Percentiles rank a stretch among this genome's conserved stretches.
These are phyloP conservation scores for Lycaon pictus DNA, from an alignment of 2,113 vertebrate genomes.

Conservation along the genomic window DNA sequence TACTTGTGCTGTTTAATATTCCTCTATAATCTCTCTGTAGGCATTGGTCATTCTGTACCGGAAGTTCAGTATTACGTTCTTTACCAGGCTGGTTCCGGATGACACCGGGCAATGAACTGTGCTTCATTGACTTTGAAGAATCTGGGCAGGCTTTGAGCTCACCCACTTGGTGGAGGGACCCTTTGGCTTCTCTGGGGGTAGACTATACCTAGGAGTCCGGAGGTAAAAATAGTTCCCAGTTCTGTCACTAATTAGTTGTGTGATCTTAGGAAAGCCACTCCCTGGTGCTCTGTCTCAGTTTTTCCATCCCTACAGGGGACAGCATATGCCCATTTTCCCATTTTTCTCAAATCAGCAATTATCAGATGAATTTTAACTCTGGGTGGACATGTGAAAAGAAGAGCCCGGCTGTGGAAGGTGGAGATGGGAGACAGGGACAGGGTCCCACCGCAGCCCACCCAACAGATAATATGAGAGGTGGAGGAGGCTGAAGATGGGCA, in stretches of 20 bases:
- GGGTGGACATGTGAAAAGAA: no score
- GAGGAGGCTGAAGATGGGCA: not conserved
- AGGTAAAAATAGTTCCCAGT: not conserved
- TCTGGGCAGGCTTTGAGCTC: no score
- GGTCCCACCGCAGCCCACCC: not conserved
- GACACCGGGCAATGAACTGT: not conserved
- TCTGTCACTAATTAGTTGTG: not conserved
- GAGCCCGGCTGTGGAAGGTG: not conserved
- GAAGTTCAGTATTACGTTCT: not conserved
- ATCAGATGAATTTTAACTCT: not conserved
- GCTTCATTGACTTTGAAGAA: not conserved
- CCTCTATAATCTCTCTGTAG: not conserved
- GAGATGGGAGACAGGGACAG: not conserved
- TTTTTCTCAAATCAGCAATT: not conserved
- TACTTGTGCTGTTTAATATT: not conserved
- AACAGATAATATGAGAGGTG: not conserved
- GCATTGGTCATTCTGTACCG: not conserved
- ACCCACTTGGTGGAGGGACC: not conserved
- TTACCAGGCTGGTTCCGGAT: not conserved
- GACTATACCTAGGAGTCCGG: not conserved
- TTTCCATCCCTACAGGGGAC: not conserved
- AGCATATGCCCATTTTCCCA: not conserved
- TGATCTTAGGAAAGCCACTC: not conserved
- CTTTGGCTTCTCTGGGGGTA: not conserved
- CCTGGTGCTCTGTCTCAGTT: not conserved